Base-by-base conservation (phyloP, 2,113 vertebrate genomes). In the Callorhinus ursinus region DNA sequence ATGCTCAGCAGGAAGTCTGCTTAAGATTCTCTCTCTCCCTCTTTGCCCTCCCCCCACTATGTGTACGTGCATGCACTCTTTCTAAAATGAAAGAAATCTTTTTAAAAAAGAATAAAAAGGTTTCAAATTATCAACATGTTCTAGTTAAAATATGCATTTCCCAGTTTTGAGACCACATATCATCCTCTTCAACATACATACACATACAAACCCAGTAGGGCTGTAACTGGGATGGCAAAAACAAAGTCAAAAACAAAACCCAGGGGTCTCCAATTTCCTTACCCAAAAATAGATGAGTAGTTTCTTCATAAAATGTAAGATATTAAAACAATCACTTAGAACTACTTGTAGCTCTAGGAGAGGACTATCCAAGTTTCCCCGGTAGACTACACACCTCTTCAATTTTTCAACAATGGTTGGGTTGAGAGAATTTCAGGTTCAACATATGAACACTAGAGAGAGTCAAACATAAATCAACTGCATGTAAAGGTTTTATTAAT, bases 11-110 rank as follows among this genome's bases (percentile, higher is more conserved):
- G 33, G 19, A 10, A 19, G 33, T 69, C 67, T 36, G 67, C 33
- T n/a, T n/a, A 7, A 69, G 33, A 69, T 69, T 18, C 65, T 69
- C 65, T n/a, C 65, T 69, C 33, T 18, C 33, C 15, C 65, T n/a
- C 31, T 33, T 16, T 69, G 65, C 33, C 67, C 67, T 36, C 33
- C 67, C 33, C 33, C 7, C 8, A 21, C 8, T 16, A 6, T 65
- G 63, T 65, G 14, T 33, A 3, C 14, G 6, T 67, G 16, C 16
- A 4, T 4, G 1, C 4, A 1, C 8, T 9, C 51, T 51, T 14
- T 51, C 63, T 69, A 69, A 69, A 69, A 69, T 19, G n/a, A 69
- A 36, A 36, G n/a, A 69, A 36, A 36, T 69, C 33, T 69, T 69
- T 59, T 57, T 57, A 22, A 63, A 28, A 63, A 65, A 59, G 9